These are phyloP conservation scores for Eulemur macaco DNA, from an alignment of 2,113 vertebrate species.

Conservation along the genomic window DNA sequence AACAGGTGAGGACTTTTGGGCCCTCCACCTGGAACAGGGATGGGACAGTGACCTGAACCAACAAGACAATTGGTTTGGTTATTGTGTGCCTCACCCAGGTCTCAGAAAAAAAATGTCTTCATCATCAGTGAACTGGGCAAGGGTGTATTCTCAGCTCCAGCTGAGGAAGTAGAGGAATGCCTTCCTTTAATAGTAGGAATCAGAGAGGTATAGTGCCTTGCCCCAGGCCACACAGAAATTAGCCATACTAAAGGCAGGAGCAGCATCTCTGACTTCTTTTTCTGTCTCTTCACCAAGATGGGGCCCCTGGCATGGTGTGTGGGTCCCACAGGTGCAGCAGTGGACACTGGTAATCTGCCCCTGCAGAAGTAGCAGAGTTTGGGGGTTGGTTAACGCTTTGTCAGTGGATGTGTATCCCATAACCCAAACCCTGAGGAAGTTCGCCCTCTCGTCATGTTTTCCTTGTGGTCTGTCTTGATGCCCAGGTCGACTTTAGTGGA, in stretches of 20 bases:
- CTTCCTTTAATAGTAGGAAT: neutral
- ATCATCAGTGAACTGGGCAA: neutral
- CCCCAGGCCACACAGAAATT: neutral
- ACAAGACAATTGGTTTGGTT: neutral
- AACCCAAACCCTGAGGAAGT: neutral
- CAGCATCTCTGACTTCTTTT: neutral
- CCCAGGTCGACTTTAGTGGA: neutral
- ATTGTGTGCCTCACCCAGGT: neutral
- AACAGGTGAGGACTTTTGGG: slow-evolving; percentile 85
- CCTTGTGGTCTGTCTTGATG: neutral
- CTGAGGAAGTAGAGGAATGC: neutral
- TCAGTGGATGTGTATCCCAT: neutral
- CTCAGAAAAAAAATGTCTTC: neutral
- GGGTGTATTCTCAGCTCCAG: neutral
- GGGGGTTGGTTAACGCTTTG: neutral
- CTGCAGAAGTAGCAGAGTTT: neutral
- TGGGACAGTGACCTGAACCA: neutral
- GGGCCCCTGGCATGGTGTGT: neutral
- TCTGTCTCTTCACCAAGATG: neutral
- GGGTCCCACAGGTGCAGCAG: neutral
- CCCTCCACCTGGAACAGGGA: neutral
- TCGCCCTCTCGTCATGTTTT: neutral
- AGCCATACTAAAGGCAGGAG: neutral
- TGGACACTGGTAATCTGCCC: neutral
- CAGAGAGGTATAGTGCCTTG: neutral